These are phyloP conservation scores for Eubasilissa regina DNA, from an alignment of 1,140 invertebrate genomes.

Conservation along the genomic window DNA sequence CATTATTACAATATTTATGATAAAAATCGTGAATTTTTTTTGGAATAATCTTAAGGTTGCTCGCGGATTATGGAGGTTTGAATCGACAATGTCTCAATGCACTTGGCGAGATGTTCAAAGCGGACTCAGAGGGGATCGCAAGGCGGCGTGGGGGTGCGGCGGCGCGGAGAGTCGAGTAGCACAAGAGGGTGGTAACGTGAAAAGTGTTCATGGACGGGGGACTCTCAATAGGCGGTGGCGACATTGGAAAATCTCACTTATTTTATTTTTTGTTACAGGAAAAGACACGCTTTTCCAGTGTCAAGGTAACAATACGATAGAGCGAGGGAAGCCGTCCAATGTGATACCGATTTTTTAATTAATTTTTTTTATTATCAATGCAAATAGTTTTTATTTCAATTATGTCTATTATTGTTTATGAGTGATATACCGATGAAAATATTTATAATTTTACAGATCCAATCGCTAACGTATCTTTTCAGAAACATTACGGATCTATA, in stretches of 20 bases:
- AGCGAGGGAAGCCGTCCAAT: neutral
- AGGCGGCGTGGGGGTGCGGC: neutral
- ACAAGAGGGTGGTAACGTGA: neutral
- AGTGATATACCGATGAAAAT: too few species aligned
- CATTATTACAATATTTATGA: too few species aligned
- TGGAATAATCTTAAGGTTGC: neutral
- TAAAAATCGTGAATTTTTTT: too few species aligned
- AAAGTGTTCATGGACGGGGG: neutral
- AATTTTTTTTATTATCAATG: too few species aligned
- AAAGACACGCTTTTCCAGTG: slow-evolving; percentile 10
- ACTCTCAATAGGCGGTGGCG: slow-evolving; percentile 3
- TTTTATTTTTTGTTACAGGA: slow-evolving; percentile 16
- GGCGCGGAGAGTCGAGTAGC: neutral
- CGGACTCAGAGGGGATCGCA: neutral
- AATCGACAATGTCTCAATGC: neutral
- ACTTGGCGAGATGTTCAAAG: slow-evolving; percentile 18
- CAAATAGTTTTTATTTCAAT: too few species aligned
- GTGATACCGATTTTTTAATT: too few species aligned
- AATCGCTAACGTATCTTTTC: too few species aligned
- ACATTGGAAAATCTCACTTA: slow-evolving; percentile 27
- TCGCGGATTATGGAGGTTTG: neutral
- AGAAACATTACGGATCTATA: too few species aligned
- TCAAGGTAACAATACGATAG: slow-evolving; percentile 11
- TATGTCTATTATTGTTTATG: too few species aligned
- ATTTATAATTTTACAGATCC: too few species aligned